These are phyloP conservation scores for Adoxophyes honmai DNA, from an alignment of 1,140 invertebrate genomes.

Conservation along the genomic window DNA sequence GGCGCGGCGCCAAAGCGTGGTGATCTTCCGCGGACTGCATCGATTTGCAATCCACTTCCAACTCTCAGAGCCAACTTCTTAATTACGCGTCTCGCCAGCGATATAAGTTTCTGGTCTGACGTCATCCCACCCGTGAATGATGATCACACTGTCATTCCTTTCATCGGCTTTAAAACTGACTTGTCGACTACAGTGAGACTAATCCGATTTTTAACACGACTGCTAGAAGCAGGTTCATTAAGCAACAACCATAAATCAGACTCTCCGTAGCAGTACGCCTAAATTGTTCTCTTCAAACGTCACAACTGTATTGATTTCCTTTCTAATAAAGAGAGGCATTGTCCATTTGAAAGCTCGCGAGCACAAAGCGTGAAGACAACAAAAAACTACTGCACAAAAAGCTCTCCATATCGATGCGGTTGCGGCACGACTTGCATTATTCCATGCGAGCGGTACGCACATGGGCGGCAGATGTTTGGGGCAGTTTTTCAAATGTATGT, in stretches of 20 bases:
- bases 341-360: slow-evolving; percentile 57
- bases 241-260: slow-evolving; percentile 18
- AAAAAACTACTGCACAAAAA: slow-evolving; percentile 67
- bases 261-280: slow-evolving; percentile 12
- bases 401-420: slow-evolving; percentile 46
- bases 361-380: slow-evolving; percentile 62
- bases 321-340: slow-evolving; percentile 54
- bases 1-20: slow-evolving; percentile 52
- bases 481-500: slow-evolving; percentile 70
- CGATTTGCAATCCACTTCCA: slow-evolving; percentile 31
- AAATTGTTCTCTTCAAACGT: slow-evolving; percentile 26
- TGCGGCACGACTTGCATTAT: slow-evolving; percentile 67
- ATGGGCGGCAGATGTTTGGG: slow-evolving; percentile 71
- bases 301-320: slow-evolving; percentile 57
- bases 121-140: slow-evolving; percentile 17
- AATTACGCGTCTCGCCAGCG: slow-evolving; percentile 34
- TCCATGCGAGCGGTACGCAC: slow-evolving; percentile 57
- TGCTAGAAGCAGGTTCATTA: neutral
- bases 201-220: slow-evolving; percentile 3
- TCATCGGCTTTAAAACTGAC: neutral
- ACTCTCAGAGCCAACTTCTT: slow-evolving; percentile 33
- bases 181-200: neutral
- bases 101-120: slow-evolving; percentile 23
- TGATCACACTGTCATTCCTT: slow-evolving; percentile 3
- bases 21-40: slow-evolving; percentile 61